Percentiles rank a stretch among this genome's conserved stretches.
These are phyloP conservation scores for Cherax destructor DNA, from an alignment of 1,140 invertebrate genomes.

Conservation along the genomic window DNA sequence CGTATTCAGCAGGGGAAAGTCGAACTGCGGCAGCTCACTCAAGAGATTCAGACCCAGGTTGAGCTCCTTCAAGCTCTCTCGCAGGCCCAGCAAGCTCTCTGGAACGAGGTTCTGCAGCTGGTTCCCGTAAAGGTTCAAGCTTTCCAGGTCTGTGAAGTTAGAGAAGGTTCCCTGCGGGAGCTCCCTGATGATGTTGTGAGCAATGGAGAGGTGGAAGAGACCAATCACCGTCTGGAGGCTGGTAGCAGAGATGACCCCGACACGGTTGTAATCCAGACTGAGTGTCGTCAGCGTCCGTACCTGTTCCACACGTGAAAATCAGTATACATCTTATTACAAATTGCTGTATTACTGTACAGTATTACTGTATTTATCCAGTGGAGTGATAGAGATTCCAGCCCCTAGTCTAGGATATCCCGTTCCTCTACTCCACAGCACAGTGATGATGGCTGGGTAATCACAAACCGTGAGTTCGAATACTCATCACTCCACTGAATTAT, in stretches of 20 bases:
- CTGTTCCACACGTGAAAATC: background rate
- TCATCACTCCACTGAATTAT: too few relatives aligned
- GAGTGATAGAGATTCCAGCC: too few relatives aligned
- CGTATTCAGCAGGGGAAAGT: slow-evolving; percentile 76
- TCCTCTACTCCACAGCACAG: too few relatives aligned
- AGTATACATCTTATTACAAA: too few relatives aligned
- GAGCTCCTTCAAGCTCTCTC: slow-evolving; percentile 83
- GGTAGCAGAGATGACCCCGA: slow-evolving; percentile 88
- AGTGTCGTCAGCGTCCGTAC: slow-evolving; percentile 79
- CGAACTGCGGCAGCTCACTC: slow-evolving; percentile 75
- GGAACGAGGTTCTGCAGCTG: slow-evolving; percentile 83
- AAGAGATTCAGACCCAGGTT: slow-evolving; percentile 87
- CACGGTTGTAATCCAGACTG: slow-evolving; percentile 89
- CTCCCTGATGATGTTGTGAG: slow-evolving; percentile 90
- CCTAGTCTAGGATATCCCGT: too few relatives aligned
- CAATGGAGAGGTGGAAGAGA: slow-evolving; percentile 78
- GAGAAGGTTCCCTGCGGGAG: slow-evolving; percentile 86
- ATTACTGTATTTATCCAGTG: too few relatives aligned
- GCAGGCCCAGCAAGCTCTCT: slow-evolving; percentile 85
- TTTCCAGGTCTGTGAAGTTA: slow-evolving; percentile 78
- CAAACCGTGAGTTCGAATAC: too few relatives aligned
- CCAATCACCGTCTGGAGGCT: slow-evolving; percentile 74
- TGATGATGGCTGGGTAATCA: too few relatives aligned
- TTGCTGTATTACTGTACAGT: too few relatives aligned
- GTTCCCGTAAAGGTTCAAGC: slow-evolving; percentile 87